phyloP scores from a whole-genome alignment of 2,113 vertebrate species.

The Shinisaurus crocodilurus region DNA sequence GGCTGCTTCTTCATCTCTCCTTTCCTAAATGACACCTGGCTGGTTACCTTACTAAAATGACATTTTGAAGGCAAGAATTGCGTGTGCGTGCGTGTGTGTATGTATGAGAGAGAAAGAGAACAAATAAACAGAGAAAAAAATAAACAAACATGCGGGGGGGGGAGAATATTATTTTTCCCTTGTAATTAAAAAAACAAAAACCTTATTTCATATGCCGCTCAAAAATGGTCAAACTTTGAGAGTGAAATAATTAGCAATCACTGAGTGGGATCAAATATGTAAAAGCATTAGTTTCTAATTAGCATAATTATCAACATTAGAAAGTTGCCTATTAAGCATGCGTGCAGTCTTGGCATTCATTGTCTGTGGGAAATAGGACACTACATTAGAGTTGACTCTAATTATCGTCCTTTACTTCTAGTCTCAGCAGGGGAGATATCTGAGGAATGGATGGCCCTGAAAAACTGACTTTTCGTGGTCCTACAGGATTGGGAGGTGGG shows the following conservation, averaged over 20 bases:
- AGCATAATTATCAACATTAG: constrained; percentile 29
- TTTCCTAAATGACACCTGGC: background rate
- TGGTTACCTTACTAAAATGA: background rate
- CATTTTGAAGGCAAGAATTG: background rate
- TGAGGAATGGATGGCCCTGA: constrained; percentile 25
- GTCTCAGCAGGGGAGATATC: background rate
- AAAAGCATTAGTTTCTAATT: constrained; percentile 35
- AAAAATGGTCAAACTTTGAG: background rate
- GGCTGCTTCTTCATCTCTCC: background rate
- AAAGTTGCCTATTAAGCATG: constrained; percentile 12
- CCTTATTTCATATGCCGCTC: rapidly evolving
- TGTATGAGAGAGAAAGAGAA: background rate
- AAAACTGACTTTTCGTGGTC: background rate
- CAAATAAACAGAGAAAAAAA: too few relatives aligned
- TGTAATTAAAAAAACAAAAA: background rate
- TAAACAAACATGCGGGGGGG: too few relatives aligned
- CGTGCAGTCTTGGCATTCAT: background rate
- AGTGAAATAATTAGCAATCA: background rate
- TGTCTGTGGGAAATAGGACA: constrained; percentile 3
- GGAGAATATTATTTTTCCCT: background rate
- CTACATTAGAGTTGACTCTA: background rate
- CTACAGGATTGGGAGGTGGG: background rate
- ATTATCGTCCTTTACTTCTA: constrained; percentile 7
- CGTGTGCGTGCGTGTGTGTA: background rate
- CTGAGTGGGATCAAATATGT: background rate